phyloP scores from a whole-genome alignment of 2,888 invertebrate genomes.

The Clanis bilineata region DNA sequence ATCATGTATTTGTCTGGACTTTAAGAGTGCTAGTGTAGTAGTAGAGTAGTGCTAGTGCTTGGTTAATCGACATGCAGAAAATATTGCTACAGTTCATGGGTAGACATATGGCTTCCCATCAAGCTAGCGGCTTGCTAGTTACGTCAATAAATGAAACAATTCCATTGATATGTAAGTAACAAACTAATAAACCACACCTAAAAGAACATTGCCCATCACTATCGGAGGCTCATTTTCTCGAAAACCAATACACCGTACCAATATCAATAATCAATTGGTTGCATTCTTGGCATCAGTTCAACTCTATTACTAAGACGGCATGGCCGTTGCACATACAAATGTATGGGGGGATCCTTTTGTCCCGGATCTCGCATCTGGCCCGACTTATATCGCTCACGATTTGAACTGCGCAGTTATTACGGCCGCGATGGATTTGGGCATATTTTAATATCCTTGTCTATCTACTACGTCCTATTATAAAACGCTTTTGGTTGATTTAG shows the following conservation, averaged over 20 bases:
- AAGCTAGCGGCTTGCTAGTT: too few species aligned
- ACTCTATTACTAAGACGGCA: conserved; percentile 68
- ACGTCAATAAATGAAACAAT: too few species aligned
- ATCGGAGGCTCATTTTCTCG: conserved; percentile 54
- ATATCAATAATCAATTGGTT: conserved; percentile 81
- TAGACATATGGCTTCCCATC: too few species aligned
- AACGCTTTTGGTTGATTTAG: too few species aligned
- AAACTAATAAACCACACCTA: background rate
- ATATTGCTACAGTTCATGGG: too few species aligned
- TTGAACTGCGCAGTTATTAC: conserved; percentile 30
- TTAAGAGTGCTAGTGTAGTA: too few species aligned
- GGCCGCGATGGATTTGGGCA: conserved; percentile 1
- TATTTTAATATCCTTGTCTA: background rate
- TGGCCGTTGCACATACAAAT: conserved; percentile 65
- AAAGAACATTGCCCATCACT: conserved; percentile 10
- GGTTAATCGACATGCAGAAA: too few species aligned
- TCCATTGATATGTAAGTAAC: background rate
- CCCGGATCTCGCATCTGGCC: conserved; percentile 53
- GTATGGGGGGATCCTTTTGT: conserved; percentile 63
- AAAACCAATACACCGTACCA: conserved; percentile 72
- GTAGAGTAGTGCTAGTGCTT: too few species aligned
- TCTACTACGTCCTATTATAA: too few species aligned
- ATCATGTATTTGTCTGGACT: too few species aligned
- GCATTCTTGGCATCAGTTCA: conserved; percentile 78
- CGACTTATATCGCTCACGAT: conserved; percentile 24